Evolutionary conservation across 2,888 invertebrate species (phyloP), one percentile per base, ranked within the genome.

Genomic region (Dioctria rufipes): DNA sequence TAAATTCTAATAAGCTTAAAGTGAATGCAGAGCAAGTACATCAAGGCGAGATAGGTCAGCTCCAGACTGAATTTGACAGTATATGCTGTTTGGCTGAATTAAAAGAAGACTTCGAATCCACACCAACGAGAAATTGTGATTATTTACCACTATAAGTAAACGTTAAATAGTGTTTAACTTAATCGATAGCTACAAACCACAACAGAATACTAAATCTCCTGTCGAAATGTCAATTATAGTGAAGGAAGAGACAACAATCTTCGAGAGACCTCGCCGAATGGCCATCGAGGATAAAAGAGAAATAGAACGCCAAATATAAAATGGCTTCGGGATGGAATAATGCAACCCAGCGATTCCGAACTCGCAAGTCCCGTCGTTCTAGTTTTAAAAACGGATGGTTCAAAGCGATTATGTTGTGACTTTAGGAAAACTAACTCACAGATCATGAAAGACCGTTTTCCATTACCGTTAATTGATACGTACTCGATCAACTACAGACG

Each of bases 241-340:
- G 6, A 84, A 82, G 58, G 85, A 86, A 60, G 85, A 87, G 1
- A 80, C 80, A 4, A 86, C 86, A 0, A 84, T 86, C 1, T 84
- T 82, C 11, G 81, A 84, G 39, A 60, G 82, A 39, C 84, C 85
- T 0, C 78, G 86, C 51, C 75, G 86, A 51, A 80, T 87, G 43
- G 80, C 85, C 0, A 4, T 43, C 3, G 42, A n/a, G n/a, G 25
- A 54, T 39, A 54, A 42, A 66, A 82, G 42, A 80, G 43, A 81
- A 39, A n/a, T 71, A 6, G 71, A 71, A 11, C 8, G 6, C 3
- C 71, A 71, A 9, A 40, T 71, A 39, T 2, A 25, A n/a, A 11
- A 25, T 71, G 71, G 71, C 58, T 67, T 54, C 49, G 2, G 9
- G 79, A 54, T 43, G 60, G 61, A 8, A 61, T 61, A 51, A 54